Base-by-base conservation (phyloP, 2,797 vertebrate genomes). In the Sebastes ruberrimus region DNA sequence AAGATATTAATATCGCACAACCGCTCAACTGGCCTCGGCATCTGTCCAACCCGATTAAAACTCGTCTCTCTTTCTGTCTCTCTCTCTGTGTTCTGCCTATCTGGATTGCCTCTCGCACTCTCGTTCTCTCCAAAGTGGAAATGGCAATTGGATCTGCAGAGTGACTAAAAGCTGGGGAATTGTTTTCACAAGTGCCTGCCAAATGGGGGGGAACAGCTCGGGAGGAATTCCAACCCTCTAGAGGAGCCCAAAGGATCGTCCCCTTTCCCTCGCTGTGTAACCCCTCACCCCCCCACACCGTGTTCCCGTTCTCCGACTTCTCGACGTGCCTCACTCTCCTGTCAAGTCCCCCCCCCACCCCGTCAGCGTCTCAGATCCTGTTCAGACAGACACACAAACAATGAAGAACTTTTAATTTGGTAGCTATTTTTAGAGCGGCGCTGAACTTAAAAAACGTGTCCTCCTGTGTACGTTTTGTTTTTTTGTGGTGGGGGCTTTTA, bases 111-210 rank as follows among this genome's bases (percentile, higher is more conserved):
- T 91, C 86, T 35, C 35, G 88, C 88, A 89, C 83, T 92, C 86
- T 88, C 53, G 27, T 86, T 90, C 86, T 74, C 88, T 92, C 89
- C 89, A 90, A 93, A 92, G 92, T 94, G 92, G 91, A 94, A 94
- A 95, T 91, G 92, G 93, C 93, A 93, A 95, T 93, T 92, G 90
- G 92, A 95, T 93, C 92, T 92, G 89, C 90, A 64, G 87, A 92
- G 91, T 94, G 93, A 95, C 93, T 94, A 93, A 95, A 94, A 92
- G 92, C 93, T 93, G 90, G 92, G 92, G 94, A 95, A 95, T 93
- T 95, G 89, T 94, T 94, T 94, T 95, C 90, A 95, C 94, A 95
- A 94, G 90, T 94, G 93, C 85, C 91, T 94, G 93, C 93, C 93
- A 94, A 94, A 94, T 88, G 89, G 92, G 90, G 87, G 85, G 81